Evolutionary conservation across 2,888 invertebrate genomes (phyloP).

Genomic region (Chymomyza fuscimana): DNA sequence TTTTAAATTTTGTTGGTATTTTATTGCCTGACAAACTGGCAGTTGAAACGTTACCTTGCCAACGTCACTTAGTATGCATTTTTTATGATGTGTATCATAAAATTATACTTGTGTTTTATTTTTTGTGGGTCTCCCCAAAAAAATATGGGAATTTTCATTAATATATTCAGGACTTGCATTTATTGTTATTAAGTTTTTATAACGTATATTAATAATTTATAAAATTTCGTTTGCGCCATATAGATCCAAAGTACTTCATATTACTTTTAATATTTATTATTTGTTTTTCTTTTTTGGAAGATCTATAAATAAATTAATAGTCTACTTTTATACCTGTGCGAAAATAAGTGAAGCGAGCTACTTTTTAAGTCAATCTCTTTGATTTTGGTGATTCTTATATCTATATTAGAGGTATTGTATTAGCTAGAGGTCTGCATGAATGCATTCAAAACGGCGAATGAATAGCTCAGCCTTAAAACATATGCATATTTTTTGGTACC

Average conservation of each 20-base stretch:
- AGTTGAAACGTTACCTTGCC: slow-evolving; percentile 26
- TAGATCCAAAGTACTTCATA: not conserved
- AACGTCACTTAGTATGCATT: slow-evolving; percentile 51
- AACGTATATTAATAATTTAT: not conserved
- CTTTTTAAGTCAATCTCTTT: too few relatives aligned
- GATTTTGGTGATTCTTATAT: too few relatives aligned
- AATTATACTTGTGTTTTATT: not conserved
- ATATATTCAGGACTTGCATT: slow-evolving; percentile 54
- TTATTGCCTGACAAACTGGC: slow-evolving; percentile 51
- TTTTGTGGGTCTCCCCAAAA: not conserved
- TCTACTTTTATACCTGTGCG: too few relatives aligned
- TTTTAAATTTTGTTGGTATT: slow-evolving; percentile 24
- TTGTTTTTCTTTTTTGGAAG: too few relatives aligned
- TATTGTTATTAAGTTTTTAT: slow-evolving; percentile 29
- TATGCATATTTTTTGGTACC: too few relatives aligned
- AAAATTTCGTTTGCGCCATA: slow-evolving; percentile 29
- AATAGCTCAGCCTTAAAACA: too few relatives aligned
- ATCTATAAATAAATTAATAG: too few relatives aligned
- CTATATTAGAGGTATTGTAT: too few relatives aligned
- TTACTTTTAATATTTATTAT: too few relatives aligned
- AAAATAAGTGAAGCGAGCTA: too few relatives aligned
- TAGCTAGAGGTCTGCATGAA: too few relatives aligned
- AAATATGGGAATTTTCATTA: slow-evolving; percentile 20
- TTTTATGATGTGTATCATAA: slow-evolving; percentile 23
- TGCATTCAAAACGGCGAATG: too few relatives aligned